These are phyloP conservation scores for Drosophila nr. medialis DNA, from an alignment of 2,888 invertebrate species.

Conservation along the genomic window DNA sequence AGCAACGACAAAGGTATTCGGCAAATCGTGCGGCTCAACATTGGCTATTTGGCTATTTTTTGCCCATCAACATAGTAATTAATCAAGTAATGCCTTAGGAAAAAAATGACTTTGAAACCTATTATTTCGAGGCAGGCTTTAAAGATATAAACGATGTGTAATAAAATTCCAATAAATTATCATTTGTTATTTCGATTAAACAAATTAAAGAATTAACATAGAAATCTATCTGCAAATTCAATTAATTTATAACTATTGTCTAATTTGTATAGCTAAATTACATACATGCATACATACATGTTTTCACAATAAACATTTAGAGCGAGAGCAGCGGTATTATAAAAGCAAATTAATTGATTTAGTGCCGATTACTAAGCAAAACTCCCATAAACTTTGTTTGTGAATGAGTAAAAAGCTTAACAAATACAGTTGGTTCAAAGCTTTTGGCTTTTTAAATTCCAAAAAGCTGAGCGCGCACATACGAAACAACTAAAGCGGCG, in stretches of 20 bases:
- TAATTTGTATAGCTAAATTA: background rate
- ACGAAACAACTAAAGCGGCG: background rate
- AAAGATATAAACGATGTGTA: slow-evolving; percentile 9
- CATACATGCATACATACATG: background rate
- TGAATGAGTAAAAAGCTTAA: slow-evolving; percentile 23
- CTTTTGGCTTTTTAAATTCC: background rate
- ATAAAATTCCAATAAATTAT: slow-evolving; percentile 16
- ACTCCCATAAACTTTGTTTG: slow-evolving; percentile 8
- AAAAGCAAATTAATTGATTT: slow-evolving; percentile 41
- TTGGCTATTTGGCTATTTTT: slow-evolving; percentile 26
- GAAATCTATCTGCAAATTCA: slow-evolving; percentile 1
- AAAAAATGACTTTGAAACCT: slow-evolving; percentile 3
- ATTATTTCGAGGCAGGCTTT: slow-evolving; percentile 23
- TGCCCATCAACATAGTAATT: slow-evolving; percentile 25
- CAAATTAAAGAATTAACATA: slow-evolving; percentile 22
- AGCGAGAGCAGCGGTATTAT: slow-evolving; percentile 28
- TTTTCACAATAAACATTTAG: slow-evolving; percentile 25
- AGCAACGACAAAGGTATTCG: slow-evolving; percentile 17
- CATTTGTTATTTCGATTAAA: background rate
- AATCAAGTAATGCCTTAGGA: slow-evolving; percentile 38
- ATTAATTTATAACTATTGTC: background rate
- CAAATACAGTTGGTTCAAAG: background rate
- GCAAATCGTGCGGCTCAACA: slow-evolving; percentile 24
- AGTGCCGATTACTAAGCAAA: slow-evolving; percentile 30
- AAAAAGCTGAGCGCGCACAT: slow-evolving; percentile 34